Conservation (phyloP, 2,797 vertebrate species). For the Gadopsis marmoratus region DNA sequence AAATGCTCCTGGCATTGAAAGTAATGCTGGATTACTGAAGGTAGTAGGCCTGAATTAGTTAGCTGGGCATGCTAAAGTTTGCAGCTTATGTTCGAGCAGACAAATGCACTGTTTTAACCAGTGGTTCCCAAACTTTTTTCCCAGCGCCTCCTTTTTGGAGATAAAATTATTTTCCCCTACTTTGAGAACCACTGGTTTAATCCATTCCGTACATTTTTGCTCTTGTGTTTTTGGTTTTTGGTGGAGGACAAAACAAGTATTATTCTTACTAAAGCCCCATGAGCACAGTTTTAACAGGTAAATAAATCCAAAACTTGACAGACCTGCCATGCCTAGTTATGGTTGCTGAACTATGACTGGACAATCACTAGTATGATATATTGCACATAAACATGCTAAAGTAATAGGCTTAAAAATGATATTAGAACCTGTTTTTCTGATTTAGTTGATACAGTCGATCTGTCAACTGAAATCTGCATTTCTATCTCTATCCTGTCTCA, state of each 20-base stretch:
- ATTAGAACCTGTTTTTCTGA: constrained; percentile 8
- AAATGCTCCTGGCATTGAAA: background rate
- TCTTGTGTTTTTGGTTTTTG: background rate
- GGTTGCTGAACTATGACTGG: background rate
- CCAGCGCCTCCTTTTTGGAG: too few relatives aligned
- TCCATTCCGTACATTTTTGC: background rate
- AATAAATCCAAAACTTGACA: background rate
- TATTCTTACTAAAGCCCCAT: background rate
- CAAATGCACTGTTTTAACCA: background rate
- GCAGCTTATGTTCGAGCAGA: background rate
- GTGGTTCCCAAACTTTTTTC: too few relatives aligned
- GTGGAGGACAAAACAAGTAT: background rate
- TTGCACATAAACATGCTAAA: background rate
- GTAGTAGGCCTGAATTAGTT: background rate
- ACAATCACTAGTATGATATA: background rate
- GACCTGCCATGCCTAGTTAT: background rate
- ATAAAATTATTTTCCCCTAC: too few relatives aligned
- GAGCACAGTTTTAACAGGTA: background rate
- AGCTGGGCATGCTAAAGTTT: too few relatives aligned
- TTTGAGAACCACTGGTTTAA: too few relatives aligned
- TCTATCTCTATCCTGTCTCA: constrained; percentile 40
- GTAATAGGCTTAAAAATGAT: constrained; percentile 12
- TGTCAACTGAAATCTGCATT: constrained; percentile 50
- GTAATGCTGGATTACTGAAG: background rate
- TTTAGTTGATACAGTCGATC: constrained; percentile 18